phyloP scores from a whole-genome alignment of 2,797 vertebrate species.

The Stomatorhinus walkeri region DNA sequence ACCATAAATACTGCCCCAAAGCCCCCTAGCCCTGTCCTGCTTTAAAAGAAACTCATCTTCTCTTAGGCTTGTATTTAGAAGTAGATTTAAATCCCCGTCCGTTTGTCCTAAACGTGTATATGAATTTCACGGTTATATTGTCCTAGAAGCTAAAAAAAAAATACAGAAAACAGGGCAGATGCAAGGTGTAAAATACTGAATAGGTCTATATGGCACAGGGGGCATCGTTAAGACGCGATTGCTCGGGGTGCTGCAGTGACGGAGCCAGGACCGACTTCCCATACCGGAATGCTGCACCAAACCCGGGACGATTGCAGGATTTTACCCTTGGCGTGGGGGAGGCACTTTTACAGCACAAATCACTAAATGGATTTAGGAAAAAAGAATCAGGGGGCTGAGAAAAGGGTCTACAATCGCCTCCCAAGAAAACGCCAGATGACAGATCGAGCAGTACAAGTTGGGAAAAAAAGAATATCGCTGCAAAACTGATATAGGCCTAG shows the following conservation, averaged over 20 bases:
- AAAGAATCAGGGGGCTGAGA: not conserved
- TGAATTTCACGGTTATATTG: not conserved
- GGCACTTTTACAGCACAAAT: not conserved
- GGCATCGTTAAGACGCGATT: not conserved
- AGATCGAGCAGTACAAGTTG: not conserved
- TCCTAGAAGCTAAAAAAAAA: constrained; percentile 25
- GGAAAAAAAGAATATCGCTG: not conserved
- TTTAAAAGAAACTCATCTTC: constrained; percentile 6
- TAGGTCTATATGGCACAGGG: not conserved
- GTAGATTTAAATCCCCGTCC: not conserved
- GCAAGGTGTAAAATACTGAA: not conserved
- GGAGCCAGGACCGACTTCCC: not conserved
- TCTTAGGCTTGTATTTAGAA: not conserved
- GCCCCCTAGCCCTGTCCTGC: not conserved
- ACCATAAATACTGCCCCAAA: constrained; percentile 37
- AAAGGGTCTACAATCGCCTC: not conserved
- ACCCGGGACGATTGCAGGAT: not conserved
- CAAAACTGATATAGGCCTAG: not conserved
- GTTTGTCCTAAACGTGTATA: not conserved
- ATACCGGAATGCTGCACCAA: not conserved
- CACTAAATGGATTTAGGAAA: not conserved
- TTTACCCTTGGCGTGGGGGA: not conserved
- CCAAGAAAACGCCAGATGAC: not conserved
- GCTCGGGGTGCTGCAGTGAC: not conserved
- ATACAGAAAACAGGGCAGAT: not conserved